Evolutionary conservation across 2,113 vertebrate genomes (phyloP), one percentile per base, ranked within the genome.

Genomic region (Corydoras maculifer): DNA sequence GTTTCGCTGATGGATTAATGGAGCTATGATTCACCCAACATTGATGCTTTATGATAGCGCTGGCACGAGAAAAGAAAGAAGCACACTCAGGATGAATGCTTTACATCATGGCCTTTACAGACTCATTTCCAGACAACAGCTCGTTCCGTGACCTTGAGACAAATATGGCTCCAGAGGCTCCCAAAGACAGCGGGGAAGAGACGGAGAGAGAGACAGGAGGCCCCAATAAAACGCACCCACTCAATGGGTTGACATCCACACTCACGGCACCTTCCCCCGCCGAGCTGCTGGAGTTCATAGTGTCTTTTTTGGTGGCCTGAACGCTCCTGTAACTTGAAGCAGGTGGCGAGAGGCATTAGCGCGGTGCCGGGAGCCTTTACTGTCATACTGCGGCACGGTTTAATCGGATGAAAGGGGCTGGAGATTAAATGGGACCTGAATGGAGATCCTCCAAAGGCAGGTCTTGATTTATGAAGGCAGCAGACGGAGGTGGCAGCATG

Each of bases 1-100:
- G 15, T 84, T 84, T 82, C 84, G 82, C 86, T 82, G 71, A 69
- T 73, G 80, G 70, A 68, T 84, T 85, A 75, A 82, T 84, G 80
- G 66, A 57, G 32, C 30, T 70, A 79, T 84, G 86, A 87, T 79
- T 88, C 83, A 83, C 74, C 73, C 76, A 63, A 71, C 35, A 65
- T 76, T 84, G 79, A 84, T 81, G 82, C 84, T 84, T 85, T 80
- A 83, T 72, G 54, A 80, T 78, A 58, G 58, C 51, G 77, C 55
- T 85, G 83, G 85, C 81, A 70, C 0, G 2, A 81, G 72, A 84
- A 83, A 77, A 85, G 82, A 80, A 78, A 77, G 13, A 74, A 68
- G 62, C 59, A 65, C 61, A 58, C 64, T 48, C 54, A 65, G 65
- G 68, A 58, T 58, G 62, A 78, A 72, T 77, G 74, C 62, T 75